Percentiles rank a stretch among this genome's conserved stretches.
These are phyloP conservation scores for Typhlomys cinereus DNA, from an alignment of 2,113 vertebrate genomes.

Conservation along the genomic window DNA sequence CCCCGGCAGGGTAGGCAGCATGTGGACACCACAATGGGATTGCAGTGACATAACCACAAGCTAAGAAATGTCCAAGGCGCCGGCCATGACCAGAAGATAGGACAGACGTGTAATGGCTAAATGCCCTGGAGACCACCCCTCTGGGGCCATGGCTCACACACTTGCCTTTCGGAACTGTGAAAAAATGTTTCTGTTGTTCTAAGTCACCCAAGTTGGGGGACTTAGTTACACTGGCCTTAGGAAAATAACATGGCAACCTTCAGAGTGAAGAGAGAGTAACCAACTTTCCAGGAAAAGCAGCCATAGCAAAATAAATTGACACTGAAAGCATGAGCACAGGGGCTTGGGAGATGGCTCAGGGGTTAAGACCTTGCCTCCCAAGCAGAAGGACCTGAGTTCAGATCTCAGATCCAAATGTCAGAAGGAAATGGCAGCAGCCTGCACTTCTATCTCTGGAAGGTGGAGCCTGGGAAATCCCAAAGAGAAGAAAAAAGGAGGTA, in stretches of 20 bases:
- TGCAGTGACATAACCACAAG: fast-evolving
- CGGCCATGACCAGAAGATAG: neutral
- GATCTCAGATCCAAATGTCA: no score
- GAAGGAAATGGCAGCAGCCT: no score
- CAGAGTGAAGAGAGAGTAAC: neutral
- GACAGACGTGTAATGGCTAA: fast-evolving
- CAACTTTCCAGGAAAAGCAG: neutral
- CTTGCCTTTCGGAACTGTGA: neutral
- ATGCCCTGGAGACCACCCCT: neutral
- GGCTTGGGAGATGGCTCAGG: no score
- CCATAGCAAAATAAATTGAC: neutral
- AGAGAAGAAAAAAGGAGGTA: no score
- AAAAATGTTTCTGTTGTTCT: neutral
- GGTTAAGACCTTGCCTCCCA: no score
- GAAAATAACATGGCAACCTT: neutral
- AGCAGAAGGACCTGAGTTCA: no score
- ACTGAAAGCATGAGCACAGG: neutral
- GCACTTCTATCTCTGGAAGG: no score
- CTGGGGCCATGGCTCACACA: no score
- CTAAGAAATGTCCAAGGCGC: neutral
- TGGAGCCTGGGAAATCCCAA: no score
- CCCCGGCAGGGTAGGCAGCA: neutral
- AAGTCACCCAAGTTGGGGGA: neutral
- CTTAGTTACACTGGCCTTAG: neutral
- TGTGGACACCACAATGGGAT: no score